Evolutionary conservation across 2,888 invertebrate species (phyloP), one percentile per base, ranked within the genome.

Genomic region (Drosophila silvestris): DNA sequence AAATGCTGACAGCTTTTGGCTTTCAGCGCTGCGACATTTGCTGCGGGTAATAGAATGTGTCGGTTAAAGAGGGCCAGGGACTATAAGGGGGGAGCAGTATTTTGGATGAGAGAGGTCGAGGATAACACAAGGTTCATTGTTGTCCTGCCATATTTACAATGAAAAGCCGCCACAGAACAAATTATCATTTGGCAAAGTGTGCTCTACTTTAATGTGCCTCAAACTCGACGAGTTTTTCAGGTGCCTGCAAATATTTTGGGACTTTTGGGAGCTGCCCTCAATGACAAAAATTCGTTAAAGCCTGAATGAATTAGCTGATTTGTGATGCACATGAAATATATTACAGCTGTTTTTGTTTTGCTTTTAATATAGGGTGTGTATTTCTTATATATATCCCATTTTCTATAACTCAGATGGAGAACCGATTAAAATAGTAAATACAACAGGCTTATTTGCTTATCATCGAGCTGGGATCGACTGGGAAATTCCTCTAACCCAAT

Each of bases 1-100:
- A 72, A 74, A 79, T 64, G 70, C 63, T 85, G 89, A 83, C 89
- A 86, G 89, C 79, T 89, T 81, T 77, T 65, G 83, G 70, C 67
- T 80, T 76, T 76, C 58, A 65, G 30, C 81, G 47, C 37, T 60
- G 52, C 47, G 53, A 63, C 64, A 76, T 77, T 81, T 57, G 66
- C 52, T 54, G 65, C 28, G 50, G 47, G 52, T 51, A 67, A 62
- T 68, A 60, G 59, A 50, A 66, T 60, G 53, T 58, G 32, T 37
- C 35, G 57, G 51, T 12, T 19, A n/a, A 30, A 41, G 22, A n/a
- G 33, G 50, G 6, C 39, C 14, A 30, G 19, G 10, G 5, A 39
- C 35, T 16, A 39, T 0, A 22, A 6, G 22, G 22, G 22, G 28
- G 10, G 41, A 7, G n/a, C 9, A 5, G 47, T 1, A 5, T 14